Conservation (phyloP, 2,113 vertebrate species). For the Hippolais icterina region DNA sequence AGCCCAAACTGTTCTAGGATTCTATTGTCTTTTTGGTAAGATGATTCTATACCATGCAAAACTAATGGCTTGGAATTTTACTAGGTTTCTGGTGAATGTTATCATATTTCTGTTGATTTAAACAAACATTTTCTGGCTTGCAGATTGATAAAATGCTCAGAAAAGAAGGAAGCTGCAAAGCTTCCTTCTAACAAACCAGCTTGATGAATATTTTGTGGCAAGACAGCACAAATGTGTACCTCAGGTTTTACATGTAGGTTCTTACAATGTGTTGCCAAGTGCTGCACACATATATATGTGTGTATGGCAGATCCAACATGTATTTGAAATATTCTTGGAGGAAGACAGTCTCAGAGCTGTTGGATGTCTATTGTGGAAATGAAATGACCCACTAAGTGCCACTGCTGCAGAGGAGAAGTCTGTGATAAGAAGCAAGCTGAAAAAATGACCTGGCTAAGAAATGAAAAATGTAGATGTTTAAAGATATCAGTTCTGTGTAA, state of each 20-base stretch:
- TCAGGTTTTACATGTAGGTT: background rate
- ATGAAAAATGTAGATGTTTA: background rate
- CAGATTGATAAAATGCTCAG: background rate
- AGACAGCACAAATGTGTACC: accelerated
- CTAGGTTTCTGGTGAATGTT: background rate
- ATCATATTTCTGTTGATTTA: background rate
- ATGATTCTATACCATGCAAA: background rate
- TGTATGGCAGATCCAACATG: constrained; percentile 13
- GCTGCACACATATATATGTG: background rate
- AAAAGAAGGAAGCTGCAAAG: background rate
- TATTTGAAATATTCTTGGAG: constrained; percentile 38
- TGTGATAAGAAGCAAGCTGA: constrained; percentile 33
- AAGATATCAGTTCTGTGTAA: background rate
- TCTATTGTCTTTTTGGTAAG: background rate
- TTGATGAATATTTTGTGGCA: background rate
- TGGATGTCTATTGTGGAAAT: constrained; percentile 48
- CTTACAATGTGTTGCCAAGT: background rate
- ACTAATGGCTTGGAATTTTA: background rate
- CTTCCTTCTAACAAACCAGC: background rate
- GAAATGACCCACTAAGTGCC: constrained; percentile 10
- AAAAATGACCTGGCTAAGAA: background rate
- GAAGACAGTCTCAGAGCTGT: constrained; percentile 42
- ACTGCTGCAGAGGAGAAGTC: constrained; percentile 39
- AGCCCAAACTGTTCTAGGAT: background rate
- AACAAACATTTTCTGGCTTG: background rate